A percentile compares a stretch with the other conserved stretches of the same genome.
Evolutionary conservation across 2,113 vertebrate species (phyloP).

Genomic region (Suncus etruscus): DNA sequence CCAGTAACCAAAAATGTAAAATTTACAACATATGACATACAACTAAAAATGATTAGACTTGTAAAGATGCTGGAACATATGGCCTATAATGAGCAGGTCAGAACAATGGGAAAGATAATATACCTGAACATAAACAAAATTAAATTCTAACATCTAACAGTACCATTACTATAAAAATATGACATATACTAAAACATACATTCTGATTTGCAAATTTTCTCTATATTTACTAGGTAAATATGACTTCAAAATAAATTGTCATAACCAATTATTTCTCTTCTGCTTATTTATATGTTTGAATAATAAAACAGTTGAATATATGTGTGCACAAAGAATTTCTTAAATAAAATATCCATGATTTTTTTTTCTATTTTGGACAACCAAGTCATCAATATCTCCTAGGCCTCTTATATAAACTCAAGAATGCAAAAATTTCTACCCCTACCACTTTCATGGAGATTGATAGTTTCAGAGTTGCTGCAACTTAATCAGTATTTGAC

Average conservation of each 20-base stretch:
- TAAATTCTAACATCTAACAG: background rate
- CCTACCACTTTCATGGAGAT: background rate
- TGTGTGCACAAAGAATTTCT: background rate
- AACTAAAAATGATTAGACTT: background rate
- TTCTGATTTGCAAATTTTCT: background rate
- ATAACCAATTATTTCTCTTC: background rate
- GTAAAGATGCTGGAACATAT: conserved; percentile 7
- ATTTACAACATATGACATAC: background rate
- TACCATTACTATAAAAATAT: background rate
- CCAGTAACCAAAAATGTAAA: background rate
- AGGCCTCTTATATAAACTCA: background rate
- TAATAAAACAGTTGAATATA: background rate
- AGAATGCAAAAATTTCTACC: background rate
- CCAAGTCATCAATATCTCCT: background rate
- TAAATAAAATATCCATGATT: background rate
- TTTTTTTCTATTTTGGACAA: background rate
- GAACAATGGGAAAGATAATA: background rate
- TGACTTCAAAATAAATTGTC: background rate
- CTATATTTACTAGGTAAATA: conserved; percentile 2
- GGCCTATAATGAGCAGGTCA: background rate
- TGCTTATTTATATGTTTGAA: background rate
- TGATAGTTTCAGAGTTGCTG: conserved; percentile 14
- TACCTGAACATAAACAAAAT: background rate
- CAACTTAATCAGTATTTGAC: conserved; percentile 12
- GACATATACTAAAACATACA: background rate